Base-by-base conservation (phyloP, 2,888 invertebrate species). In the Endotricha flammealis region DNA sequence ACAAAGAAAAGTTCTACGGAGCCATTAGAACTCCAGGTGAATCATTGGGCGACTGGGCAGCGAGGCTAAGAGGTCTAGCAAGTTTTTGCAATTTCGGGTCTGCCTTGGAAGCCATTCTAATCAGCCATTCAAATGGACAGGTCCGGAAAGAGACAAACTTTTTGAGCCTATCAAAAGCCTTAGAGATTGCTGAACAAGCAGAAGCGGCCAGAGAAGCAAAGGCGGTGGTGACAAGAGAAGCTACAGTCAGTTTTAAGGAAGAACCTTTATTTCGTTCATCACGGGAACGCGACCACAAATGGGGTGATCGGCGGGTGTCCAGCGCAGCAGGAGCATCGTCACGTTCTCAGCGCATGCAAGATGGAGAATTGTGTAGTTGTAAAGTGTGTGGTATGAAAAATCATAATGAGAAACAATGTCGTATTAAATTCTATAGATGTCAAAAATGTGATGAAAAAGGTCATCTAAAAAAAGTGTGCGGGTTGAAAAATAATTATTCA, bases 401-500 rank as follows among this genome's bases (percentile, higher is more conserved):
- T 22, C 47, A 51, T 28, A 2, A 1, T 4, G 13, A 22, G 3
- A 38, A 30, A 1, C 41, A 41, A 13, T 50, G 53, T 20, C 46
- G 44, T 9, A 50, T 32, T 16, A 45, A 46, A 34, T 16, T 12
- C 2, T 50, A 50, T 27, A 28, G 14, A 11, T 50, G 49, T 30
- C 13, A 42, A 38, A 46, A 46, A 28, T 50, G 49, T 24, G 43
- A 43, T 17, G 34, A 20, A 8, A 47, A 45, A 25, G 55, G 50
- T 4, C 52, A 50, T 38, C 17, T 50, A 38, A 51, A 51, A 32
- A 46, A 48, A 39, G 38, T 50, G 39, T 50, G 49, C 7, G 12
- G 6, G 8, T 27, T 8, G 8, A 14, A 29, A 16, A n/a, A 5
- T 8, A 3, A 1, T 2, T 6, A 8, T 29, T 1, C 4, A 9